phyloP scores from a whole-genome alignment of 2,888 invertebrate species.

The Empis stercorea region DNA sequence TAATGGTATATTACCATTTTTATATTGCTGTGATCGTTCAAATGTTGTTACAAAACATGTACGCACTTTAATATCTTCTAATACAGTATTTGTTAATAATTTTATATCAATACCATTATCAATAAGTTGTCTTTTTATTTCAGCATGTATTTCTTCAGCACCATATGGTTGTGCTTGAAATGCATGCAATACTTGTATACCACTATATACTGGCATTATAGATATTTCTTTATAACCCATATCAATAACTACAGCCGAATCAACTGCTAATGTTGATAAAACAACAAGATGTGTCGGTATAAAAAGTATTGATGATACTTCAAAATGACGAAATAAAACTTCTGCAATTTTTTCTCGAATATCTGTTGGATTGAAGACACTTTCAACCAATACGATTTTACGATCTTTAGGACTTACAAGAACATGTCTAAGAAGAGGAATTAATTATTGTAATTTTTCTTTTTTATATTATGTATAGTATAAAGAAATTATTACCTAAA shows the following conservation, averaged over 20 bases:
- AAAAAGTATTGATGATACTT: conserved; percentile 69
- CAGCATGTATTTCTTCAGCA: conserved; percentile 56
- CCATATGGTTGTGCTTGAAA: conserved; percentile 73
- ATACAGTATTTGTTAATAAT: conserved; percentile 39
- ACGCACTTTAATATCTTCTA: conserved; percentile 73
- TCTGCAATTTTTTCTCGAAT: conserved; percentile 81
- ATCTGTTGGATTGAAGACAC: conserved; percentile 64
- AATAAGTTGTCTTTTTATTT: conserved; percentile 41
- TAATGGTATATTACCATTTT: conserved; percentile 24
- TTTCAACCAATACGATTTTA: conserved; percentile 84
- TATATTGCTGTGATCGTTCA: conserved; percentile 48
- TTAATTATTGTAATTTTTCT: conserved; percentile 1
- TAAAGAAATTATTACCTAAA: conserved; percentile 51
- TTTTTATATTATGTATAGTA: neutral
- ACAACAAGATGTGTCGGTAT: conserved; percentile 77
- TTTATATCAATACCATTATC: conserved; percentile 32
- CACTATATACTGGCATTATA: conserved; percentile 74
- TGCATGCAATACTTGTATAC: conserved; percentile 71
- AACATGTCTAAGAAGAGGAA: conserved; percentile 61
- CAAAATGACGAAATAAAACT: conserved; percentile 85
- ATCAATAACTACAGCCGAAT: conserved; percentile 73
- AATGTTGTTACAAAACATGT: conserved; percentile 78
- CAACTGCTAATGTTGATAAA: conserved; percentile 68
- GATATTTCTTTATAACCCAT: conserved; percentile 76
- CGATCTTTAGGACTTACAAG: conserved; percentile 88